These are phyloP conservation scores for Eupeodes luniger DNA, from an alignment of 2,888 invertebrate species.

Conservation along the genomic window DNA sequence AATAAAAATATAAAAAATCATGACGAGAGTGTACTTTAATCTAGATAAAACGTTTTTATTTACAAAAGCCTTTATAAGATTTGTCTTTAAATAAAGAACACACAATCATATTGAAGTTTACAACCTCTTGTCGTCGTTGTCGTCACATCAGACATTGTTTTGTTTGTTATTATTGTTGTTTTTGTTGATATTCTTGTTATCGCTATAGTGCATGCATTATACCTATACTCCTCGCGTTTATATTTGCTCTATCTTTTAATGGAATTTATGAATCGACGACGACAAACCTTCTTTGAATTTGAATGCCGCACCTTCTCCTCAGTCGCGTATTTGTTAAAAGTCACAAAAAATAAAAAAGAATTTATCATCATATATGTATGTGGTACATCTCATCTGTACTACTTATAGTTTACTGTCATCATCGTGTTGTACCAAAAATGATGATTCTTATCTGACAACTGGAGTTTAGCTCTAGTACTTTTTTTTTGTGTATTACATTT, in stretches of 20 bases:
- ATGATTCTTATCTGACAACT: slow-evolving; percentile 39
- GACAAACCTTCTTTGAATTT: slow-evolving; percentile 39
- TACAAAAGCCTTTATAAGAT: slow-evolving; percentile 52
- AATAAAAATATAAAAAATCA: slow-evolving; percentile 3
- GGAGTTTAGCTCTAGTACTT: slow-evolving; percentile 46
- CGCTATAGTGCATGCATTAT: slow-evolving; percentile 8
- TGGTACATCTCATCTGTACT: not conserved
- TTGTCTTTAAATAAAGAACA: slow-evolving; percentile 56
- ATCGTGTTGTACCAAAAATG: slow-evolving; percentile 29
- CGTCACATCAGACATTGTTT: slow-evolving; percentile 41
- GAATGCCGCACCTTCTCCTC: slow-evolving; percentile 46
- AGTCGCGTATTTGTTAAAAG: not conserved
- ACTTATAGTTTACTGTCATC: slow-evolving; percentile 9
- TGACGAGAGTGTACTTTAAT: slow-evolving; percentile 43
- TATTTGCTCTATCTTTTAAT: slow-evolving; percentile 57
- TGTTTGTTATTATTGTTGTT: slow-evolving; percentile 22
- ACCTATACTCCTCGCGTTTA: too few species aligned
- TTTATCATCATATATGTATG: slow-evolving; percentile 6
- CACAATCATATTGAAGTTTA: slow-evolving; percentile 50
- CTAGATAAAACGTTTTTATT: slow-evolving; percentile 59
- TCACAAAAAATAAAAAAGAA: slow-evolving; percentile 21
- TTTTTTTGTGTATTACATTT: slow-evolving; percentile 27
- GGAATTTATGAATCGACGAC: slow-evolving; percentile 57
- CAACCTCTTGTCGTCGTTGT: slow-evolving; percentile 42
- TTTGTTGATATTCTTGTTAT: slow-evolving; percentile 6